These are phyloP conservation scores for Acanthurus tractus DNA, from an alignment of 2,797 vertebrate species.

Conservation along the genomic window DNA sequence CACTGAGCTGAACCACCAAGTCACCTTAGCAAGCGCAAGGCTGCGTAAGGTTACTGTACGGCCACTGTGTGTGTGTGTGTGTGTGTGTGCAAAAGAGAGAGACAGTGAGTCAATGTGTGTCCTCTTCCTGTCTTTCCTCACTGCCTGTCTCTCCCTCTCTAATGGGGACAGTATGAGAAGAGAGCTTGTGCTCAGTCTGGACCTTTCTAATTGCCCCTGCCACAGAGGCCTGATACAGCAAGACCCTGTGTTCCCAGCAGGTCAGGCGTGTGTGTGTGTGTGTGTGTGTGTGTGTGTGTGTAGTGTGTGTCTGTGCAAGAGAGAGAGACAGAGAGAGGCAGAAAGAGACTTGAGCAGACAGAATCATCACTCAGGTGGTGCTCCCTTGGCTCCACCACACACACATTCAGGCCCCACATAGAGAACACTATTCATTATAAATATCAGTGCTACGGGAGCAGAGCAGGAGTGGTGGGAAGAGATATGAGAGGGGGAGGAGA, in stretches of 20 bases:
- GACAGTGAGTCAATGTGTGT: slow-evolving; percentile 51
- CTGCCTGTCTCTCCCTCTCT: slow-evolving; percentile 72
- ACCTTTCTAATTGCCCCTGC: slow-evolving; percentile 87
- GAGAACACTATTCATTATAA: slow-evolving; percentile 93
- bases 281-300: neutral
- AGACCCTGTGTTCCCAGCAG: slow-evolving; percentile 90
- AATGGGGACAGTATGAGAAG: slow-evolving; percentile 87
- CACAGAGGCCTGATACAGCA: slow-evolving; percentile 86
- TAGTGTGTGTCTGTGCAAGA: slow-evolving; percentile 17
- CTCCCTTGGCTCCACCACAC: slow-evolving; percentile 91
- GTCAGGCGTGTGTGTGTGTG: slow-evolving; percentile 75
- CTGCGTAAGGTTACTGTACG: slow-evolving; percentile 47
- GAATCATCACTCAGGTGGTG: slow-evolving; percentile 97
- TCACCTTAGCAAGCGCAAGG: slow-evolving; percentile 43
- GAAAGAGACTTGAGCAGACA: slow-evolving; percentile 88
- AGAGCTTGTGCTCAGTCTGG: slow-evolving; percentile 85
- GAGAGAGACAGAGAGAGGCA: slow-evolving; percentile 23
- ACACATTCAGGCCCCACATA: slow-evolving; percentile 94
- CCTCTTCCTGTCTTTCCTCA: slow-evolving; percentile 68
- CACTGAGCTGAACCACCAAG: slow-evolving; percentile 12
- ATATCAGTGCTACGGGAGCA: slow-evolving; percentile 84
- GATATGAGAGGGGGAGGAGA: slow-evolving; percentile 73
- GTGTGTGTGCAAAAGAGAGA: slow-evolving; percentile 23
- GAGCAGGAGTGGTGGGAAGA: slow-evolving; percentile 81
- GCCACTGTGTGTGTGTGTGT: slow-evolving; percentile 28